phyloP scores from a whole-genome alignment of 1,140 invertebrate genomes.

The Mercenaria mercenaria region DNA sequence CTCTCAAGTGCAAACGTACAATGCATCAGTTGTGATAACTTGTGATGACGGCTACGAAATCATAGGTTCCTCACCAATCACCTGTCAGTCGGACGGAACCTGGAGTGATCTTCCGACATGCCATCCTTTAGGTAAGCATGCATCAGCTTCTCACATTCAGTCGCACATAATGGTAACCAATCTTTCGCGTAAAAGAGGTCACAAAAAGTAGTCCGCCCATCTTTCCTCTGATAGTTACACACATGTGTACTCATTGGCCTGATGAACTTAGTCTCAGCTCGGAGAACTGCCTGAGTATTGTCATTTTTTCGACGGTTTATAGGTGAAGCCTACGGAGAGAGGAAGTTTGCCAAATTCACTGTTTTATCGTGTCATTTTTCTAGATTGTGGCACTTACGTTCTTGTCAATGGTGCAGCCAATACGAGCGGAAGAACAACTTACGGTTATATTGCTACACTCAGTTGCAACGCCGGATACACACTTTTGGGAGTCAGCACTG shows the following conservation, averaged over 20 bases:
- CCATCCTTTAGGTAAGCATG: not conserved
- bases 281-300: too few species aligned
- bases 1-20: not conserved
- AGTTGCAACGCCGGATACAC: not conserved
- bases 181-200: too few species aligned
- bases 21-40: not conserved
- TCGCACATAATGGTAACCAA: too few species aligned
- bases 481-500: not conserved
- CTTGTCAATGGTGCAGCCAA: not conserved
- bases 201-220: too few species aligned
- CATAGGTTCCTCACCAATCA: not conserved
- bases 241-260: too few species aligned
- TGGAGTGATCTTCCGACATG: not conserved
- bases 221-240: too few species aligned
- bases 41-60: not conserved
- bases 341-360: too few species aligned
- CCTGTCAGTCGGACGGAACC: not conserved
- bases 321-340: too few species aligned
- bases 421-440: constrained; percentile 2
- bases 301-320: too few species aligned
- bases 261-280: too few species aligned
- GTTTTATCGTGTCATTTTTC: too few species aligned
- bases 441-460: not conserved
- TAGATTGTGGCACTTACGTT: not conserved
- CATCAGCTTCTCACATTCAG: too few species aligned